Percentiles rank a stretch among this genome's conserved stretches.
Evolutionary conservation across 2,113 vertebrate species (phyloP).

Genomic region (Lethenteron camtschaticum): DNA sequence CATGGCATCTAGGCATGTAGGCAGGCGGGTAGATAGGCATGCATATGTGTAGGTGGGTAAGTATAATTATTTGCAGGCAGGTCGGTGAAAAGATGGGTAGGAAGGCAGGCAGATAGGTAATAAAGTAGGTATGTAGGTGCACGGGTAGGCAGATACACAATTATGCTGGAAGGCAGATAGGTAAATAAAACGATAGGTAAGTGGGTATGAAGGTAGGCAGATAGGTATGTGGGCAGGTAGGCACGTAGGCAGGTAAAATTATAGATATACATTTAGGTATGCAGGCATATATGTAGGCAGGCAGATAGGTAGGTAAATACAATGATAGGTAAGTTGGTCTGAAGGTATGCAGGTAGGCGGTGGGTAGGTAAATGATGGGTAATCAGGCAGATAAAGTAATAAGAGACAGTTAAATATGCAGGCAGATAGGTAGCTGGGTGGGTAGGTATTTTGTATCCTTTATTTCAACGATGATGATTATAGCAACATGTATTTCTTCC

Average conservation of each 20-base stretch:
- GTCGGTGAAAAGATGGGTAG: background rate
- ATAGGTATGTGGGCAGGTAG: background rate
- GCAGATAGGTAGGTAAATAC: background rate
- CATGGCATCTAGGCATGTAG: too few species aligned
- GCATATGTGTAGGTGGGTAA: background rate
- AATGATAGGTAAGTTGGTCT: background rate
- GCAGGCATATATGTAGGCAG: background rate
- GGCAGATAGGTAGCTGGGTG: too few species aligned
- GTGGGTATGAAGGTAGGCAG: background rate
- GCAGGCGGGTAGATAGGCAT: background rate
- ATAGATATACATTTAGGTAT: conserved; percentile 1
- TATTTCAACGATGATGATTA: too few species aligned
- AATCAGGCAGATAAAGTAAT: too few species aligned
- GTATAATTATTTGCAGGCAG: background rate
- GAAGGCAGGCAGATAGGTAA: background rate
- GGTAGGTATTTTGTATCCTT: too few species aligned
- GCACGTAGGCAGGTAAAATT: background rate
- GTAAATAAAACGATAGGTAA: background rate
- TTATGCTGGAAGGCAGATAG: background rate
- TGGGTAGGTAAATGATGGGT: too few species aligned
- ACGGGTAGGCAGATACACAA: background rate
- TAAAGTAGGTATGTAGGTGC: background rate
- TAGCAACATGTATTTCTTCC: too few species aligned
- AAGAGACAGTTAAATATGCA: too few species aligned
- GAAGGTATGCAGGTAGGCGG: too few species aligned